Conservation (phyloP, 2,797 vertebrate species). For the Erpetoichthys calabaricus region DNA sequence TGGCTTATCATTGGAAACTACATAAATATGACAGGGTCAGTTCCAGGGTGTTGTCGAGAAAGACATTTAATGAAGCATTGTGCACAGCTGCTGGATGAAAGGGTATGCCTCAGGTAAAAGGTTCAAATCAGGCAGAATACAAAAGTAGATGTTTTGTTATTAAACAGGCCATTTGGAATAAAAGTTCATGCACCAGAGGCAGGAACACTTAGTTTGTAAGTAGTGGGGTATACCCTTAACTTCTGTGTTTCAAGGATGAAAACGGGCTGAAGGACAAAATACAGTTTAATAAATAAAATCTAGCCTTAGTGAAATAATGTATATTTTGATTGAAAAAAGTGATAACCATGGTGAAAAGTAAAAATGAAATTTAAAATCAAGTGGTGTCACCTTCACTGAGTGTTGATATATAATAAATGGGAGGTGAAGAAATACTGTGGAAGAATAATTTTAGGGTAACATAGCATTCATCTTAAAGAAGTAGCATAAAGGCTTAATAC, state of each 20-base stretch:
- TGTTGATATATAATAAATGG: no score
- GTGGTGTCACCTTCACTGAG: no score
- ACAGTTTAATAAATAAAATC: neutral
- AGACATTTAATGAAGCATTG: conserved; percentile 54
- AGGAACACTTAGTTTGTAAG: neutral
- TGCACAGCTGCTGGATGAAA: conserved; percentile 50
- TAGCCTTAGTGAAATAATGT: no score
- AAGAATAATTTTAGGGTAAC: no score
- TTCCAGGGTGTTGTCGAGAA: conserved; percentile 37
- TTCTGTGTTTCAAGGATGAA: conserved; percentile 4
- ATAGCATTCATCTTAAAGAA: no score
- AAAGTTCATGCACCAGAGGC: neutral
- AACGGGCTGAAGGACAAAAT: conserved; percentile 12
- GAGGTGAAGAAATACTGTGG: no score
- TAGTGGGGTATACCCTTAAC: conserved; percentile 22
- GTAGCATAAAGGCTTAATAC: no score
- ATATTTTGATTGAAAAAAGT: no score
- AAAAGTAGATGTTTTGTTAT: conserved; percentile 25
- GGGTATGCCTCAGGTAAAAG: conserved; percentile 41
- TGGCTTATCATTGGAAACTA: conserved; percentile 21
- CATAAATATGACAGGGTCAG: conserved; percentile 45
- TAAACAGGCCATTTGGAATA: conserved; percentile 21
- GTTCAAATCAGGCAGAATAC: conserved; percentile 37
- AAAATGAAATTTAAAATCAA: no score
- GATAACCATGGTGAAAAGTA: no score